phyloP scores from a whole-genome alignment of 37 sponge, comb jelly and placozoan species.

The Crambe crambe region DNA sequence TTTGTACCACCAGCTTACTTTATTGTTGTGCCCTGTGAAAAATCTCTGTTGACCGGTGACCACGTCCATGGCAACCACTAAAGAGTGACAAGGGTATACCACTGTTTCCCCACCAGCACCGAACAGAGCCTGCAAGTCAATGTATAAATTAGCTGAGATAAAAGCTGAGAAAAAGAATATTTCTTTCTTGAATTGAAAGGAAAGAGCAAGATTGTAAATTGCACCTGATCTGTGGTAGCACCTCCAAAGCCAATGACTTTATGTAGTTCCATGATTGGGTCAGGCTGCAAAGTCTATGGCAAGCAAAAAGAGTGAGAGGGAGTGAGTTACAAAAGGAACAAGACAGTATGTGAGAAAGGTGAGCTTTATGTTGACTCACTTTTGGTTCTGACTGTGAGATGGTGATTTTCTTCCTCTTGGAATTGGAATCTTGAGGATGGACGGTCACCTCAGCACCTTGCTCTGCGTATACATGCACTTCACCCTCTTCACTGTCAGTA shows the following conservation, averaged over 20 bases:
- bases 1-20: conserved; percentile 33
- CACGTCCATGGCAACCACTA: conserved; percentile 75
- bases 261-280: conserved; percentile 69
- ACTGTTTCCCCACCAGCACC: conserved; percentile 40
- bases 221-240: conserved; percentile 26
- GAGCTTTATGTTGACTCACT: background rate
- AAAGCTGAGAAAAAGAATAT: background rate
- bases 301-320: too few relatives aligned
- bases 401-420: background rate
- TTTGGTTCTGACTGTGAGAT: conserved; percentile 2
- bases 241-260: conserved; percentile 77
- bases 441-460: conserved; percentile 20
- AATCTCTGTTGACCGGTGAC: conserved; percentile 60
- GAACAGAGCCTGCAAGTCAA: conserved; percentile 34
- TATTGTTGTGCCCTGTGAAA: conserved; percentile 86
- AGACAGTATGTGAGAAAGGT: conserved; percentile 1
- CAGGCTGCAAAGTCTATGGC: conserved; percentile 55
- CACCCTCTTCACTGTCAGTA: background rate
- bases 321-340: background rate
- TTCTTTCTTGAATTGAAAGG: background rate
- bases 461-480: conserved; percentile 49
- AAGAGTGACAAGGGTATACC: conserved; percentile 73
- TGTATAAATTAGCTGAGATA: conserved; percentile 26
- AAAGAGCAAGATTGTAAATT: background rate
- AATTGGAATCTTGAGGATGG: background rate